Base-by-base conservation (phyloP, 2,888 invertebrate species). In the Junonia oenone region DNA sequence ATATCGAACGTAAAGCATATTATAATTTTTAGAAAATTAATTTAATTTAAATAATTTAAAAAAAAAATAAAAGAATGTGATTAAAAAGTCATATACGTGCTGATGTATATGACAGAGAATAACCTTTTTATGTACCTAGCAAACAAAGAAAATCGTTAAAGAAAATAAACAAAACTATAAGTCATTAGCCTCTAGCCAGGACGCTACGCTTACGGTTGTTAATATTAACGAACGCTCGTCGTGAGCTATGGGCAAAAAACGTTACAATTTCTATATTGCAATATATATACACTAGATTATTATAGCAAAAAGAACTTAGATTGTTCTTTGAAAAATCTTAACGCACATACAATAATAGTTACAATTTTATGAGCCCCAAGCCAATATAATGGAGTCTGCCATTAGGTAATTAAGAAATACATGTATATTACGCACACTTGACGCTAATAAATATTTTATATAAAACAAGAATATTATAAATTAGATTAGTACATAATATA, bases 321-420 rank as follows among this genome's bases (percentile, higher is more conserved):
- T 26, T 14, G 38, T 43, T 40, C 19, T 13, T 38, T 6, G 17
- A 5, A 15, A 27, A 11, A 37, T 27, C 33, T 27, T 43, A 43
- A 17, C 17, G 43, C 8, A 38, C 40, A 13, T 15, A 59, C 51
- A 49, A 45, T 37, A 35, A 15, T 15, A 58, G 45, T 55, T 33
- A 49, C 14, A 35, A 55, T 56, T 59, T 45, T 52, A 56, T 55
- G 51, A 61, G 54, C 38, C 68, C 76, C 76, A 79, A 81, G 76
- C 74, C 68, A 69, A 73, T 75, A 47, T 70, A 81, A 84, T 84
- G 82, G 84, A 84, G 84, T 81, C 83, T 68, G 77, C 75, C 76
- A 75, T 72, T 71, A 69, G 62, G 67, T 72, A 68, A 68, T 68
- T 67, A 66, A 52, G 38, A 56, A 47, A 29, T 54, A 15, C 45